A percentile compares a stretch with the other conserved stretches of the same genome.
phyloP scores from a whole-genome alignment of 2,888 invertebrate species.

The Parelbella ahira region DNA sequence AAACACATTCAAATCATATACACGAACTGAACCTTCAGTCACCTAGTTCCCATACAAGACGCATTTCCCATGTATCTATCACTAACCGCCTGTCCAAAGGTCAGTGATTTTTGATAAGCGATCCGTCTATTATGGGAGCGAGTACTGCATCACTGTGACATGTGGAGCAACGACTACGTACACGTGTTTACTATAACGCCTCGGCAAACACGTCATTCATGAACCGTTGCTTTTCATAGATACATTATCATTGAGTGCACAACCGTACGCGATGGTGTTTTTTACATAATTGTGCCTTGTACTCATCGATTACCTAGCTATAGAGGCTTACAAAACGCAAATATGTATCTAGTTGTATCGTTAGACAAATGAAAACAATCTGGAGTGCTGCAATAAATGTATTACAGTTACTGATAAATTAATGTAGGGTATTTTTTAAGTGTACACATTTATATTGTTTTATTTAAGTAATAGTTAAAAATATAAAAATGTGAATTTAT shows the following conservation, averaged over 20 bases:
- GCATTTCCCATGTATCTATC: conserved; percentile 65
- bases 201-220: conserved; percentile 23
- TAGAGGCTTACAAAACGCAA: no score
- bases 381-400: no score
- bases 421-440: no score
- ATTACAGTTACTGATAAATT: no score
- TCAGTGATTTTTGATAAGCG: conserved; percentile 57
- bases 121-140: conserved; percentile 36
- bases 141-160: conserved; percentile 25
- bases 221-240: conserved; percentile 22
- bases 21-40: conserved; percentile 21
- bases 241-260: conserved; percentile 5
- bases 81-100: conserved; percentile 48
- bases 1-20: no score
- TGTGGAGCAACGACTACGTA: conserved; percentile 19
- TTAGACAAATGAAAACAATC: no score
- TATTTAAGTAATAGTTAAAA: no score
- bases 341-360: no score
- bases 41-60: conserved; percentile 57
- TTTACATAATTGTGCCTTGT: no score
- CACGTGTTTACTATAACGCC: conserved; percentile 21
- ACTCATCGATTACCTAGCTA: no score
- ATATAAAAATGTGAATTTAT: no score
- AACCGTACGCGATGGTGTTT: background rate
- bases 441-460: no score